Conservation (phyloP, 2,113 vertebrate species). For the Pseudorasbora parva region DNA sequence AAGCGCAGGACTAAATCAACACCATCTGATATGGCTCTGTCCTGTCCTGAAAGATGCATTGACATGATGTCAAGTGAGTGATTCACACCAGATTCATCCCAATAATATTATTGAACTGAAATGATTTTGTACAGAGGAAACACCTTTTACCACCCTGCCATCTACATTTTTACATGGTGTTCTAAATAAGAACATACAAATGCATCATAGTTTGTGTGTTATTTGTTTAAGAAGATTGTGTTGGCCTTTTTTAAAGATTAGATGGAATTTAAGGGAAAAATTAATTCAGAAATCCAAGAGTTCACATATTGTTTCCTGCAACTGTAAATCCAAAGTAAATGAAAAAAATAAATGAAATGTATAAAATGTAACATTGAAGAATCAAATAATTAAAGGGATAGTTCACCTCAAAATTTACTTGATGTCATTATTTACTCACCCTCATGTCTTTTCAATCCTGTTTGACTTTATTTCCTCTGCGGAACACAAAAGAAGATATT, state of each 20-base stretch:
- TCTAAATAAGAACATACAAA: not conserved
- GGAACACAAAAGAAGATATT: too few relatives aligned
- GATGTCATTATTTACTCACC: not conserved
- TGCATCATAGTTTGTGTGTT: not conserved
- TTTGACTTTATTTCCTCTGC: not conserved
- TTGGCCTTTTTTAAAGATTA: not conserved
- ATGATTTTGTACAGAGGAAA: not conserved
- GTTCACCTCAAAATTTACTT: not conserved
- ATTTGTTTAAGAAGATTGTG: not conserved
- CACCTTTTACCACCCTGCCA: not conserved
- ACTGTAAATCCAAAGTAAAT: not conserved
- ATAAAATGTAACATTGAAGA: not conserved
- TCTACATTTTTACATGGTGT: not conserved
- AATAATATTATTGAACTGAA: not conserved
- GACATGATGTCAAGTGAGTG: not conserved
- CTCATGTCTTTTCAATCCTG: not conserved
- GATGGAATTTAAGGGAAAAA: not conserved
- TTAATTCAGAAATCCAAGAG: not conserved
- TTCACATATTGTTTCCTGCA: conserved; percentile 1
- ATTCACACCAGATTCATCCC: not conserved
- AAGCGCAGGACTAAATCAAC: not conserved
- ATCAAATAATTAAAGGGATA: not conserved
- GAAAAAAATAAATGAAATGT: not conserved
- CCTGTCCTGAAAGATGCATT: not conserved
- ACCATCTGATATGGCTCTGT: not conserved